Evolutionary conservation across 1,140 invertebrate genomes (phyloP).

Genomic region (Habropoda laboriosa): DNA sequence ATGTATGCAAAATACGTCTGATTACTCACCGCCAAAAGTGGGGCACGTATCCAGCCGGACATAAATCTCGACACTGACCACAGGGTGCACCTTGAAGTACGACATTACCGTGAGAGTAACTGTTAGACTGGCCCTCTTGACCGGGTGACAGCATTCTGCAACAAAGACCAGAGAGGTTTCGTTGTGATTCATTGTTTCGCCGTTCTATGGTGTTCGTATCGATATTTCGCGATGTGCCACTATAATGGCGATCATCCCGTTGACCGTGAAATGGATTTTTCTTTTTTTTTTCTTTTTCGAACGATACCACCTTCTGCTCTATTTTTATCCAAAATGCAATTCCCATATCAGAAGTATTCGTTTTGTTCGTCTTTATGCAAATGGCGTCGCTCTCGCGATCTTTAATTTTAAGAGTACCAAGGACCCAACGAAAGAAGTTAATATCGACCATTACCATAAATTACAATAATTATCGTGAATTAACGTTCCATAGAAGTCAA

Average conservation of each 20-base stretch:
- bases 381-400: slow-evolving; percentile 4
- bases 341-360: background rate
- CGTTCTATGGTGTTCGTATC: background rate
- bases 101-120: slow-evolving; percentile 68
- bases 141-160: slow-evolving; percentile 78
- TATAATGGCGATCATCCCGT: slow-evolving; percentile 1
- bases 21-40: slow-evolving; percentile 80
- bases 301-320: background rate
- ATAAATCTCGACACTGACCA: slow-evolving; percentile 78
- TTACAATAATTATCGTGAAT: slow-evolving; percentile 44
- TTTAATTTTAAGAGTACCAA: slow-evolving; percentile 1
- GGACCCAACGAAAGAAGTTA: slow-evolving; percentile 3
- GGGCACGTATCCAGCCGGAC: slow-evolving; percentile 77
- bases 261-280: background rate
- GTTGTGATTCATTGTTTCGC: background rate
- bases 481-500: slow-evolving; percentile 1
- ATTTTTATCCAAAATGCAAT: slow-evolving; percentile 8
- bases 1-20: background rate
- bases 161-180: slow-evolving; percentile 25
- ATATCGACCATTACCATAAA: slow-evolving; percentile 37
- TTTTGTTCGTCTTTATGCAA: slow-evolving; percentile 29
- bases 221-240: background rate
- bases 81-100: slow-evolving; percentile 78
- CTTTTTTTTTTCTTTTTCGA: background rate
- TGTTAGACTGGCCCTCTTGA: slow-evolving; percentile 69